These are phyloP conservation scores for Ctenopoma multispine DNA, from an alignment of 2,797 vertebrate species.

Conservation along the genomic window DNA sequence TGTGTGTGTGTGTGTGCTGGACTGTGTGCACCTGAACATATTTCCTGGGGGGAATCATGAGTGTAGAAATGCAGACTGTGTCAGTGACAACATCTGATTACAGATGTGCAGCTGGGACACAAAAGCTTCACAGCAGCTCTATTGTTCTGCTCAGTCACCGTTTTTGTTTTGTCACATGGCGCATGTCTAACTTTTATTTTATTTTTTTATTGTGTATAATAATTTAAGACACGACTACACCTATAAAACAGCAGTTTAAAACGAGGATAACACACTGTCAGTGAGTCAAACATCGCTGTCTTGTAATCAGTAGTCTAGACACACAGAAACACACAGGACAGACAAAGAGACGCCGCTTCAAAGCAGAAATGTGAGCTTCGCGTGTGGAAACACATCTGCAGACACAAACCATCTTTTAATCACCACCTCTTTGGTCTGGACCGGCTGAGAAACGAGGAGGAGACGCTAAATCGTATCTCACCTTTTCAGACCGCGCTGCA, in stretches of 20 bases:
- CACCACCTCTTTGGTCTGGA: neutral
- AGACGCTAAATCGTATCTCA: conserved; percentile 44
- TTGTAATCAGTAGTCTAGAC: neutral
- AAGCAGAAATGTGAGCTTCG: neutral
- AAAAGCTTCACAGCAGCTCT: conserved; percentile 30
- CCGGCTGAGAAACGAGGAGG: neutral
- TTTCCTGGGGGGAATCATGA: neutral
- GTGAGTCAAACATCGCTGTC: neutral
- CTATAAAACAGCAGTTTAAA: neutral
- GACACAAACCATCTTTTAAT: neutral
- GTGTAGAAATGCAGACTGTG: neutral
- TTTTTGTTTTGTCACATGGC: conserved; percentile 16
- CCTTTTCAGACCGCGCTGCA: conserved; percentile 44
- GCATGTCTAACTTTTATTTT: conserved; percentile 11
- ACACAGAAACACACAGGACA: conserved; percentile 3
- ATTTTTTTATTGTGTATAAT: rapidly evolving
- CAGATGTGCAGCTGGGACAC: conserved; percentile 25
- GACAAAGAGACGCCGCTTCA: neutral
- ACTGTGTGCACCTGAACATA: conserved; percentile 16
- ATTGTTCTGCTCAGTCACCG: conserved; percentile 57
- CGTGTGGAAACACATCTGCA: neutral
- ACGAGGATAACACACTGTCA: neutral
- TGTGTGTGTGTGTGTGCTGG: neutral
- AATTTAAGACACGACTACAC: neutral
- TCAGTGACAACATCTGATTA: neutral